Conservation (phyloP, 2,797 vertebrate genomes). For the Synanceia verrucosa region DNA sequence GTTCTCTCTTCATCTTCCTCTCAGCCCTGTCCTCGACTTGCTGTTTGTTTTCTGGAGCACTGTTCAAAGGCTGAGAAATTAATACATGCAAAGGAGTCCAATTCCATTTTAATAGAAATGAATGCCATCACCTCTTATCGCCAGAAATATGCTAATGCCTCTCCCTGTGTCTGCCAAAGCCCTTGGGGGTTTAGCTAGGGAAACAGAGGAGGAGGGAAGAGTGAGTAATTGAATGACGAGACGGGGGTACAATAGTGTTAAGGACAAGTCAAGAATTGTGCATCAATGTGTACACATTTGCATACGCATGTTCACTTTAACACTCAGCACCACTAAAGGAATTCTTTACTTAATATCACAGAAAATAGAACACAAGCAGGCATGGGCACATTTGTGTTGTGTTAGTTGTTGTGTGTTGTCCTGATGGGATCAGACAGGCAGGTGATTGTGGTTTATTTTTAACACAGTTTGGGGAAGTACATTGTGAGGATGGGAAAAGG, state of each 20-base stretch:
- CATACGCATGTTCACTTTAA: conserved; percentile 17
- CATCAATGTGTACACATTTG: conserved; percentile 3
- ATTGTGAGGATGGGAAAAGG: conserved; percentile 21
- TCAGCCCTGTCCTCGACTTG: conserved; percentile 20
- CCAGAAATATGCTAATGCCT: conserved; percentile 69
- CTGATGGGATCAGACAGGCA: conserved; percentile 50
- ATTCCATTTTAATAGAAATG: conserved; percentile 73
- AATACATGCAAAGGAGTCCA: conserved; percentile 66
- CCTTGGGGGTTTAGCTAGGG: conserved; percentile 28
- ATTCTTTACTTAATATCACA: neutral
- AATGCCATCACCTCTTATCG: conserved; percentile 70
- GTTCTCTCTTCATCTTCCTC: conserved; percentile 8
- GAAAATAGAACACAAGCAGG: neutral
- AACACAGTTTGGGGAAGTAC: conserved; percentile 14
- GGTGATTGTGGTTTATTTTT: conserved; percentile 56
- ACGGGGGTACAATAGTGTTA: conserved; percentile 33
- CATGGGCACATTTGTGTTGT: conserved; percentile 10
- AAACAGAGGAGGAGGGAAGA: conserved; percentile 24
- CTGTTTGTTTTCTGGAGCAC: conserved; percentile 59
- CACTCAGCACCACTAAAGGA: neutral
- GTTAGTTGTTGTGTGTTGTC: conserved; percentile 32
- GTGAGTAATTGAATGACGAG: conserved; percentile 52
- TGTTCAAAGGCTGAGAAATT: conserved; percentile 57
- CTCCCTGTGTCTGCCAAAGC: conserved; percentile 49
- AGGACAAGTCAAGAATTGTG: conserved; percentile 4